Conservation (phyloP, 2,888 invertebrate genomes). For the Drosophila mulleri region DNA sequence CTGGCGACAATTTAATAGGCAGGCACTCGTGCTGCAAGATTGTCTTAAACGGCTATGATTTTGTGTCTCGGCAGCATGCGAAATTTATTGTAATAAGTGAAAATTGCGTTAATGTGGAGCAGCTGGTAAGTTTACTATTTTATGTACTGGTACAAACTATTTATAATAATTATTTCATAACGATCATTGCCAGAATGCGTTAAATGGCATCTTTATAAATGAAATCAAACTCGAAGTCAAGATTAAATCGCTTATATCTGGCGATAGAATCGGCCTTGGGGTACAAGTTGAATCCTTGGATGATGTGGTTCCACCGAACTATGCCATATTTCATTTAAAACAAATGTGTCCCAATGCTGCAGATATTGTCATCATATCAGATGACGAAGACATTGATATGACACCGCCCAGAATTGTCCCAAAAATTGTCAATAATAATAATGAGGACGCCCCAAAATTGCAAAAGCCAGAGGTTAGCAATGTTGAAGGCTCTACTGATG, state of each 20-base stretch:
- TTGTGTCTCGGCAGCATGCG: slow-evolving; percentile 78
- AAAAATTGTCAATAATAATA: background rate
- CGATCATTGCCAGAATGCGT: slow-evolving; percentile 57
- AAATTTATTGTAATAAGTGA: slow-evolving; percentile 60
- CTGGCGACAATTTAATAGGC: slow-evolving; percentile 74
- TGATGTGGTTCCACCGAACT: slow-evolving; percentile 25
- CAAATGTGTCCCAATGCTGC: background rate
- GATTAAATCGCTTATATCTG: slow-evolving; percentile 18
- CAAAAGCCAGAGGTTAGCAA: background rate
- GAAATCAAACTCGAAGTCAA: slow-evolving; percentile 20
- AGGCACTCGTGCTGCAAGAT: slow-evolving; percentile 66
- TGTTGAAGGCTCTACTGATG: background rate
- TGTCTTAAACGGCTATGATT: slow-evolving; percentile 52
- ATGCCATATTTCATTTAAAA: slow-evolving; percentile 68
- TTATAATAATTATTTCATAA: background rate
- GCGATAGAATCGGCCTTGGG: slow-evolving; percentile 76
- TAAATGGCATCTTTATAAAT: slow-evolving; percentile 82
- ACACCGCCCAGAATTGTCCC: background rate
- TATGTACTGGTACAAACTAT: no score
- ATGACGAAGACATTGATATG: slow-evolving; percentile 46
- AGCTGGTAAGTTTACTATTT: slow-evolving; percentile 69
- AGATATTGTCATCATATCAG: slow-evolving; percentile 39
- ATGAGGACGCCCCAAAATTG: background rate
- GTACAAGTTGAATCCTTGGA: slow-evolving; percentile 40
- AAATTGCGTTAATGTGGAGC: slow-evolving; percentile 56